Conservation (phyloP, 2,888 invertebrate species). For the Pristionchus maxplancki region DNA sequence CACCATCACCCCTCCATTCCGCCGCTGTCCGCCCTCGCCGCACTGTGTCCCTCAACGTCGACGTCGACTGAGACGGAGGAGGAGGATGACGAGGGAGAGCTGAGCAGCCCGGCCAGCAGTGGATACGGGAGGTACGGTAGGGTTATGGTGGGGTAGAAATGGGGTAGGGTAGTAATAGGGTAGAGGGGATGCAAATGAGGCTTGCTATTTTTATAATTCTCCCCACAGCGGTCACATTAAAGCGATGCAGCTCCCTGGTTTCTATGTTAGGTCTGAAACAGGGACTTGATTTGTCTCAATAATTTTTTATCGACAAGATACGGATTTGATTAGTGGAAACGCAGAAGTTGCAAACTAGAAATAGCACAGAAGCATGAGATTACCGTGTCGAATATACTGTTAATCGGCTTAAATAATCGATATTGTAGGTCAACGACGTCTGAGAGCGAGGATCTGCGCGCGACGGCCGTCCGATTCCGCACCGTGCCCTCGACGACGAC, state of each 20-base stretch:
- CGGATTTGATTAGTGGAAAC: too few relatives aligned
- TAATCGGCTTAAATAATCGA: not conserved
- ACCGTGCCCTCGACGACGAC: not conserved
- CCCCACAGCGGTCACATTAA: too few relatives aligned
- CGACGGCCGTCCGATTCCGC: not conserved
- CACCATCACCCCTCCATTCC: not conserved
- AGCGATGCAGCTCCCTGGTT: too few relatives aligned
- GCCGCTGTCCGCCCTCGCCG: not conserved
- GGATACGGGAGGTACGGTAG: conserved; percentile 51
- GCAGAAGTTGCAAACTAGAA: too few relatives aligned
- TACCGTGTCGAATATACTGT: too few relatives aligned
- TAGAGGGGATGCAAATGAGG: too few relatives aligned
- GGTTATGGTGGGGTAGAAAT: not conserved
- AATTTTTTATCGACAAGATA: too few relatives aligned
- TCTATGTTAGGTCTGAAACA: not conserved
- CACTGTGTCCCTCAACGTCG: not conserved
- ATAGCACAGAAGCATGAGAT: too few relatives aligned
- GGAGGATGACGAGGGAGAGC: conserved; percentile 3
- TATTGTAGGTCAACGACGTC: conserved; percentile 33
- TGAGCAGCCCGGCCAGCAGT: conserved; percentile 46
- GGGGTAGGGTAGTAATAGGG: not conserved
- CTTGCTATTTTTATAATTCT: too few relatives aligned
- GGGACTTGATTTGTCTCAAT: too few relatives aligned
- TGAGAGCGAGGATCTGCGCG: conserved; percentile 6
- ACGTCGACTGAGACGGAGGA: not conserved